Base-by-base conservation (phyloP, 2,888 invertebrate species). In the Choreutis nemorana region DNA sequence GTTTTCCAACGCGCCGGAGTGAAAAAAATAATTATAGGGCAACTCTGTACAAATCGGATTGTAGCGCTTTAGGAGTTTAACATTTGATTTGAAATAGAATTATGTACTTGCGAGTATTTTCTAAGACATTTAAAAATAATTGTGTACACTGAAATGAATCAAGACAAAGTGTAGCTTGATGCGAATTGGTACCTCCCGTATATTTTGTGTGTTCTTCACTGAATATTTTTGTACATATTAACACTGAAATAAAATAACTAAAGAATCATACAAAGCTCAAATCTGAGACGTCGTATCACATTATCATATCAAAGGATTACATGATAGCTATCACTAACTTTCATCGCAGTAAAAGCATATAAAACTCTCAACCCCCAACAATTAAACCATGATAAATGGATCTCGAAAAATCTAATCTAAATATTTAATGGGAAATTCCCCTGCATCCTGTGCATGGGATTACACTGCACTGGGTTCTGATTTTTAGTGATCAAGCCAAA, bases 401-500 rank as follows among this genome's bases (percentile, higher is more conserved):
- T 66, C 66, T 59, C 59, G 71, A 71, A 72, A 75, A 75, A 73
- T 73, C 72, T 70, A 75, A 78, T 78, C 77, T 73, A 71, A 77
- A 78, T 78, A 67, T 75, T 75, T 78, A 77, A 78, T 78, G 63
- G 70, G 62, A 72, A 67, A 66, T 63, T 70, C 73, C 75, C 77
- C 73, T 48, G 62, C 59, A 63, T n/a, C 45, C 23, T 41, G 33
- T 41, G 40, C 40, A 34, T 33, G 34, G 31, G 43, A 31, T 20
- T 21, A 23, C 28, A 11, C 29, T n/a, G n/a, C n/a, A n/a, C n/a
- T n/a, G n/a, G n/a, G n/a, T n/a, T n/a, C n/a, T n/a, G n/a, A n/a
- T n/a, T n/a, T n/a, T n/a, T n/a, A n/a, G n/a, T n/a, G n/a, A n/a
- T n/a, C n/a, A n/a, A n/a, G n/a, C n/a, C n/a, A n/a, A n/a, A n/a